phyloP scores from a whole-genome alignment of 2,113 vertebrate species.

The Cheilinus undulatus region DNA sequence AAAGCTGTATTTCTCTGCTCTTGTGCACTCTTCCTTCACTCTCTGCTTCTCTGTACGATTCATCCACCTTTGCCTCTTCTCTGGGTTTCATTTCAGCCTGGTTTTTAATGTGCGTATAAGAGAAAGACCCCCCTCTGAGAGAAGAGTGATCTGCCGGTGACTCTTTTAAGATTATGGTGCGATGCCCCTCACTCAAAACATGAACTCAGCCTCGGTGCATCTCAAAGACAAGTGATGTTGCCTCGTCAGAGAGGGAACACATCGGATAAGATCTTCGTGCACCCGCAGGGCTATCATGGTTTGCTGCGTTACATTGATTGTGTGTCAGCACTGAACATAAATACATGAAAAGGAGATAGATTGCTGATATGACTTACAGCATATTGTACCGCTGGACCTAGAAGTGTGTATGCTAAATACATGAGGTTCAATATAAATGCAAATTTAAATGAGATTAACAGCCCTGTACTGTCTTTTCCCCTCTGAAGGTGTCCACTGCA shows the following conservation, averaged over 20 bases:
- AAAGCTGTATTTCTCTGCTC: background rate
- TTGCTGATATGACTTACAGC: background rate
- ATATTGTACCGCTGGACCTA: background rate
- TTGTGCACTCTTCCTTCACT: slow-evolving; percentile 25
- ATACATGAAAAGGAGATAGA: background rate
- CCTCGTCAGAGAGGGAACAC: slow-evolving; percentile 30
- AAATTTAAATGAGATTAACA: background rate
- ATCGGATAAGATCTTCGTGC: slow-evolving; percentile 18
- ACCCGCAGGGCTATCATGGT: background rate
- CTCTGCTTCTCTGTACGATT: background rate
- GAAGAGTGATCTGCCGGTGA: slow-evolving; percentile 7
- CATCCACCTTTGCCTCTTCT: too few species aligned
- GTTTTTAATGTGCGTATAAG: slow-evolving; percentile 38
- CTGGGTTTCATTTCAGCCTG: slow-evolving; percentile 20
- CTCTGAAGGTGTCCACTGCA: slow-evolving; percentile 95
- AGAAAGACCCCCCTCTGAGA: slow-evolving; percentile 6
- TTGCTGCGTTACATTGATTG: slow-evolving; percentile 2
- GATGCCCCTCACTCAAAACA: slow-evolving; percentile 15
- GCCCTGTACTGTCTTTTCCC: slow-evolving; percentile 10
- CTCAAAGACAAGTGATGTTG: slow-evolving; percentile 25
- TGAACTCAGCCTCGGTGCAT: background rate
- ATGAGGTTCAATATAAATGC: background rate
- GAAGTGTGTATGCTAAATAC: background rate
- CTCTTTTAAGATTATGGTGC: slow-evolving; percentile 21
- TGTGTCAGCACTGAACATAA: background rate